A percentile compares a stretch with the other conserved stretches of the same genome.
These are phyloP conservation scores for Xenopus borealis DNA, from an alignment of 2,113 vertebrate genomes.

Conservation along the genomic window DNA sequence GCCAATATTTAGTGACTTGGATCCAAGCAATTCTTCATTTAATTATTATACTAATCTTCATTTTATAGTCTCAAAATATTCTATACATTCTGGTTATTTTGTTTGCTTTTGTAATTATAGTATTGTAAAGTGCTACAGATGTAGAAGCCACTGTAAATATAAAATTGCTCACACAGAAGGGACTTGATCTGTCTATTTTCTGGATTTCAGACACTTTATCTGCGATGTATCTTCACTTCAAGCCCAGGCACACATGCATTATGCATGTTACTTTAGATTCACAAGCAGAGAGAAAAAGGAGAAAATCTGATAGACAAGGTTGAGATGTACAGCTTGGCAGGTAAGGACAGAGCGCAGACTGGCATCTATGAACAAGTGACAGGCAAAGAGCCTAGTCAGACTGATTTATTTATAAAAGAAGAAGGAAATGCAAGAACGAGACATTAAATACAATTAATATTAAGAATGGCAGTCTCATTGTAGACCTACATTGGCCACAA, in stretches of 20 bases:
- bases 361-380: slow-evolving; percentile 11
- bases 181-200: neutral
- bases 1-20: too few species aligned
- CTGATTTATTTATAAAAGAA: slow-evolving; percentile 5
- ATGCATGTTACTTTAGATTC: slow-evolving; percentile 34
- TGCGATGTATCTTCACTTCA: slow-evolving; percentile 13
- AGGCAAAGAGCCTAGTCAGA: slow-evolving; percentile 15
- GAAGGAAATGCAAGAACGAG: neutral
- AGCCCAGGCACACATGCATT: slow-evolving; percentile 27
- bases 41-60: too few species aligned
- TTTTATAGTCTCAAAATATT: too few species aligned
- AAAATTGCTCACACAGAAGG: neutral
- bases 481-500: neutral
- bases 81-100: neutral
- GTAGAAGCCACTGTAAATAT: neutral
- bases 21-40: too few species aligned
- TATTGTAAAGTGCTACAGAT: neutral
- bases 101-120: slow-evolving; percentile 1
- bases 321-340: slow-evolving; percentile 20
- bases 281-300: slow-evolving; percentile 19
- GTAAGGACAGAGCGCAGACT: slow-evolving; percentile 25
- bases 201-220: slow-evolving; percentile 2
- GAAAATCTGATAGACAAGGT: slow-evolving; percentile 24
- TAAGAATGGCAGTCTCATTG: neutral
- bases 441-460: slow-evolving; percentile 1